Evolutionary conservation across 2,113 vertebrate species (phyloP).

Genomic region (Apeltes quadracus): DNA sequence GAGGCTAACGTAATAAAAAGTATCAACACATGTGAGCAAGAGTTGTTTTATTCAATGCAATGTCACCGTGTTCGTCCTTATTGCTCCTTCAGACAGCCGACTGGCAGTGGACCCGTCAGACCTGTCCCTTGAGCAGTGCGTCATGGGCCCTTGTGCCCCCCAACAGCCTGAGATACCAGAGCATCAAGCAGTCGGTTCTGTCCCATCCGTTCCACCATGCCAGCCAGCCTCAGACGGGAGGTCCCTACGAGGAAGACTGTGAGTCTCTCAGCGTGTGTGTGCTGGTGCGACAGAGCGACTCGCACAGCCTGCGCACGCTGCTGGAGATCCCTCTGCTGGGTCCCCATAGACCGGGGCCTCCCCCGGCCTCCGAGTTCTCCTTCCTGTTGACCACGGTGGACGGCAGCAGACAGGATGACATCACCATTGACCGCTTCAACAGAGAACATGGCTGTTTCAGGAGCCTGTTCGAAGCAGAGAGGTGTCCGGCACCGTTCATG

Average conservation of each 20-base stretch:
- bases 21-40: neutral
- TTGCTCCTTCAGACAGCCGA: slow-evolving; percentile 50
- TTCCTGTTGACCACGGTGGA: slow-evolving; percentile 79
- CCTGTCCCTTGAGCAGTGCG: slow-evolving; percentile 68
- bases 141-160: slow-evolving; percentile 74
- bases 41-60: neutral
- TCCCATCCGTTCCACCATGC: slow-evolving; percentile 62
- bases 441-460: slow-evolving; percentile 80
- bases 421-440: slow-evolving; percentile 54
- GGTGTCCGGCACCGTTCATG: slow-evolving; percentile 76
- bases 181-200: slow-evolving; percentile 52
- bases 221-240: slow-evolving; percentile 40
- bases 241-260: slow-evolving; percentile 63
- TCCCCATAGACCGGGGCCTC: slow-evolving; percentile 27
- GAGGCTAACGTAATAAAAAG: neutral
- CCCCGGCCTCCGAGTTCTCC: slow-evolving; percentile 54
- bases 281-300: slow-evolving; percentile 57
- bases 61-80: neutral
- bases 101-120: slow-evolving; percentile 46
- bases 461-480: slow-evolving; percentile 83
- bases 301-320: slow-evolving; percentile 49
- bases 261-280: slow-evolving; percentile 66
- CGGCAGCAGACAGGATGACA: slow-evolving; percentile 81
- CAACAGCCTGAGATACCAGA: slow-evolving; percentile 73
- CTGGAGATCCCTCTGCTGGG: slow-evolving; percentile 68